Conservation (phyloP, 2,113 vertebrate genomes). For the Chionis minor region DNA sequence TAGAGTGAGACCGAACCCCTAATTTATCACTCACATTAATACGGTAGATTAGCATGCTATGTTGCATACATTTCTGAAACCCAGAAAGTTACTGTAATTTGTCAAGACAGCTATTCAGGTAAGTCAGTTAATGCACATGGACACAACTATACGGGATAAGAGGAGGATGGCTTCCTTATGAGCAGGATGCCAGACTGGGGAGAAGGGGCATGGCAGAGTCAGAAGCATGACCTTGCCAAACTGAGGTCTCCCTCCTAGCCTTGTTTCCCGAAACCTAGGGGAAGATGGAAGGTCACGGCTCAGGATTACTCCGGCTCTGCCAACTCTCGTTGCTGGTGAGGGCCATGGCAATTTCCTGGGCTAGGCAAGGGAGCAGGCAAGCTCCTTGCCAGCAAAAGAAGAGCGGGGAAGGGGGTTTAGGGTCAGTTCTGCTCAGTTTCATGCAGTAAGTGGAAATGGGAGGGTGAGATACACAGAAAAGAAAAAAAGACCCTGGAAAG, state of each 20-base stretch:
- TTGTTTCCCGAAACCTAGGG: neutral
- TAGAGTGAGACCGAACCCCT: neutral
- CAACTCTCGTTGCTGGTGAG: neutral
- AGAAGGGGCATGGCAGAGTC: neutral
- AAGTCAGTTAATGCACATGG: neutral
- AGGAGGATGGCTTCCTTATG: neutral
- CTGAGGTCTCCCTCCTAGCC: neutral
- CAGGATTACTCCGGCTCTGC: neutral
- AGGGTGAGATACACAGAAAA: neutral
- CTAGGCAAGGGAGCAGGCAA: neutral
- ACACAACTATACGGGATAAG: neutral
- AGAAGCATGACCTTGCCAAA: neutral
- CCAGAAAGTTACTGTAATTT: neutral
- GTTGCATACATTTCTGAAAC: neutral
- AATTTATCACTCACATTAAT: slow-evolving; percentile 3
- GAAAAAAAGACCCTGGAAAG: neutral
- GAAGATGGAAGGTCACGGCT: neutral
- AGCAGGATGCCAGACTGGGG: neutral
- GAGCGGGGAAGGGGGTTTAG: neutral
- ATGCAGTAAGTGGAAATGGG: neutral
- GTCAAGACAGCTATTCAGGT: neutral
- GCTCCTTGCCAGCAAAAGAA: neutral
- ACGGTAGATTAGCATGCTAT: neutral
- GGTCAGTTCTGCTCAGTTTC: neutral
- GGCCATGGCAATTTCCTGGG: neutral